A percentile compares a stretch with the other conserved stretches of the same genome.
These are phyloP conservation scores for Diplodus puntazzo DNA, from an alignment of 2,797 vertebrate genomes.

Conservation along the genomic window DNA sequence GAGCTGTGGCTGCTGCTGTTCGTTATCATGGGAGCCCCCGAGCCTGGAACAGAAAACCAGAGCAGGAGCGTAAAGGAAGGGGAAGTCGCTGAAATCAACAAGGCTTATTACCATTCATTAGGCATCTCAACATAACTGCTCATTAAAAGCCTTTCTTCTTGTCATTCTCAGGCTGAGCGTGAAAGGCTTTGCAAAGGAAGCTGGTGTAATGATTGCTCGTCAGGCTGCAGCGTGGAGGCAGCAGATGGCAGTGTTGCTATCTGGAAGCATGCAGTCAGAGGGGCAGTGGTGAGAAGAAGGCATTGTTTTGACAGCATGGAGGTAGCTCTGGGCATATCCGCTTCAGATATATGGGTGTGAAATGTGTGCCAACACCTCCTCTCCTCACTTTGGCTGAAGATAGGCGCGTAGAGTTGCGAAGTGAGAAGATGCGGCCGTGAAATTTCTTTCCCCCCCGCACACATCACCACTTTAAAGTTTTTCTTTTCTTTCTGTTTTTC, in stretches of 20 bases:
- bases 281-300: neutral
- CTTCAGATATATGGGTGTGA: constrained; percentile 29
- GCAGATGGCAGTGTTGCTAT: constrained; percentile 79
- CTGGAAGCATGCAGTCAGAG: constrained; percentile 13
- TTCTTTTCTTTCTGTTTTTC: neutral
- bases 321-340: constrained; percentile 18
- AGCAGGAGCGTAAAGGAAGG: neutral
- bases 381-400: constrained; percentile 17
- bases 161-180: constrained; percentile 6
- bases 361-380: constrained; percentile 35
- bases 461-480: neutral
- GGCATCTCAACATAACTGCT: constrained; percentile 24
- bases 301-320: constrained; percentile 20
- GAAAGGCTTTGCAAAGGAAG: neutral
- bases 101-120: constrained; percentile 48
- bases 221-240: constrained; percentile 30
- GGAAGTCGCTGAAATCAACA: constrained; percentile 33
- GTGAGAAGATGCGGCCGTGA: constrained; percentile 37
- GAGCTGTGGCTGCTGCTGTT: constrained; percentile 41
- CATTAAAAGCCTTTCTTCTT: constrained; percentile 16
- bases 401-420: neutral
- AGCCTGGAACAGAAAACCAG: constrained; percentile 27
- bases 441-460: neutral
- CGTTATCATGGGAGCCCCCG: constrained; percentile 31
- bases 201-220: neutral